Conservation (phyloP, 1,140 invertebrate species). For the Sinonovacula constricta region DNA sequence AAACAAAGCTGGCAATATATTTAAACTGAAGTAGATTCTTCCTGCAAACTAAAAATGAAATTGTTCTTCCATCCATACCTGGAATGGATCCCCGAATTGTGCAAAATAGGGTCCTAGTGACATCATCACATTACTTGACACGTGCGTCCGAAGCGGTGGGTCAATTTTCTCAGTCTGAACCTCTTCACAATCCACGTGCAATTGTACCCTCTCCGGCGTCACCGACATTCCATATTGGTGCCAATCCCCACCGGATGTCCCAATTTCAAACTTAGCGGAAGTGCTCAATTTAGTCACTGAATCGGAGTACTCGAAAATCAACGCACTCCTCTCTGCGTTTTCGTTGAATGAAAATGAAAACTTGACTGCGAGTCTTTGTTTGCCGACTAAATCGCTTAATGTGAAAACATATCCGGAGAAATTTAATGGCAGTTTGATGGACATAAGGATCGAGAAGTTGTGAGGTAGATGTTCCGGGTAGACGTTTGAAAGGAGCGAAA, state of each 20-base stretch:
- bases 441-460: slow-evolving; percentile 68
- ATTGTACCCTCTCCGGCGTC: slow-evolving; percentile 50
- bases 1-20: too few relatives aligned
- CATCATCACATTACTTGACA: slow-evolving; percentile 65
- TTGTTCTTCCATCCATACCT: too few relatives aligned
- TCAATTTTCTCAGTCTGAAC: slow-evolving; percentile 55
- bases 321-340: background rate
- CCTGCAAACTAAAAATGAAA: too few relatives aligned
- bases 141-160: slow-evolving; percentile 43
- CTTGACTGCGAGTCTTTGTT: slow-evolving; percentile 63
- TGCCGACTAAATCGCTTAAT: slow-evolving; percentile 69
- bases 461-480: slow-evolving; percentile 65
- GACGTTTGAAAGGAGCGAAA: slow-evolving; percentile 57
- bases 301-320: slow-evolving; percentile 58
- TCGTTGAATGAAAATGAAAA: slow-evolving; percentile 28
- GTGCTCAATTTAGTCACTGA: slow-evolving; percentile 46
- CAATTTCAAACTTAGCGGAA: slow-evolving; percentile 60
- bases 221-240: slow-evolving; percentile 67
- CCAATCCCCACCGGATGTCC: slow-evolving; percentile 62
- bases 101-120: slow-evolving; percentile 70
- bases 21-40: too few relatives aligned
- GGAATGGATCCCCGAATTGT: slow-evolving; percentile 59
- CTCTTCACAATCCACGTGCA: slow-evolving; percentile 69
- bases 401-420: slow-evolving; percentile 68
- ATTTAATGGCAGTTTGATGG: slow-evolving; percentile 51